Conservation (phyloP, 1,140 invertebrate genomes). For the Rhynchophorus ferrugineus region DNA sequence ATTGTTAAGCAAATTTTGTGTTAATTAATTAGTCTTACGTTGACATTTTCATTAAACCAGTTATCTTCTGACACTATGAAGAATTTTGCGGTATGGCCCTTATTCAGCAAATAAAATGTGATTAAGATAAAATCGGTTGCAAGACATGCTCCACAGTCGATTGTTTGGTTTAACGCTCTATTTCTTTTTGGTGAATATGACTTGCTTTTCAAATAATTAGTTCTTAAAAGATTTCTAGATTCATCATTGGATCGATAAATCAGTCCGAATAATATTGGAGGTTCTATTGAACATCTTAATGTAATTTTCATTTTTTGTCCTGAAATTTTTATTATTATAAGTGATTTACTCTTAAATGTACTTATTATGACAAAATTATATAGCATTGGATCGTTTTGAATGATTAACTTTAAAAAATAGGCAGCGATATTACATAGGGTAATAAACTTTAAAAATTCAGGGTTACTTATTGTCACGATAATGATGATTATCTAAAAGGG, state of each 20-base stretch:
- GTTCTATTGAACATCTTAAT: slow-evolving; percentile 16
- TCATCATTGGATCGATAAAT: slow-evolving; percentile 16
- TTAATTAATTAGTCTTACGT: no score
- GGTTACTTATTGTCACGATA: no score
- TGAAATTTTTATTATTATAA: slow-evolving; percentile 6
- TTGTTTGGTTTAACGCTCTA: slow-evolving; percentile 26
- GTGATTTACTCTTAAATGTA: neutral
- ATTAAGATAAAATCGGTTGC: slow-evolving; percentile 21
- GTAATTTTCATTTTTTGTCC: slow-evolving; percentile 16
- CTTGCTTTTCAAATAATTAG: neutral
- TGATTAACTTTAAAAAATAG: no score
- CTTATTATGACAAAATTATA: no score
- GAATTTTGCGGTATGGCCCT: slow-evolving; percentile 26
- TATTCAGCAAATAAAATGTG: slow-evolving; percentile 27
- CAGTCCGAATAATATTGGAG: slow-evolving; percentile 15
- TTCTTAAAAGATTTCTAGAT: neutral
- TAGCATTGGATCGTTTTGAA: no score
- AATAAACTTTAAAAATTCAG: no score
- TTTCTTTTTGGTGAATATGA: slow-evolving; percentile 15
- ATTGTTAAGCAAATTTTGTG: no score
- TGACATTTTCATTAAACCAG: slow-evolving; percentile 21
- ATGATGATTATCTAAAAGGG: no score
- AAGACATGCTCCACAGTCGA: slow-evolving; percentile 31
- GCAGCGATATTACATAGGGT: no score
- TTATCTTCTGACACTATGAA: slow-evolving; percentile 30